phyloP scores from a whole-genome alignment of 2,888 invertebrate species.

The Vandiemenella viatica region DNA sequence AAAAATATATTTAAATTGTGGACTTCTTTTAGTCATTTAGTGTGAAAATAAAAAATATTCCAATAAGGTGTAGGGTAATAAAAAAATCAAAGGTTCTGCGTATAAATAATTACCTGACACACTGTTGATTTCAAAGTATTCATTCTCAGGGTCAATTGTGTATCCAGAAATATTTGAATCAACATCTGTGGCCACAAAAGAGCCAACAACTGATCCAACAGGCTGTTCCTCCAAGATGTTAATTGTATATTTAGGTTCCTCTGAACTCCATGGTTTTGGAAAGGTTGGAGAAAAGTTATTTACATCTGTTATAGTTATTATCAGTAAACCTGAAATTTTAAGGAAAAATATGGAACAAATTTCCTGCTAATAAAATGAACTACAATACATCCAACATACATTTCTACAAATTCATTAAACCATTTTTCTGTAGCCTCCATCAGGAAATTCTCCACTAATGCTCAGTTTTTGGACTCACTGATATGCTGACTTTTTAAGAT shows the following conservation, averaged over 20 bases:
- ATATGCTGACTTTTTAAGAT: too few relatives aligned
- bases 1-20: too few relatives aligned
- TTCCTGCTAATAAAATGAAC: too few relatives aligned
- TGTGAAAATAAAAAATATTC: too few relatives aligned
- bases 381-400: too few relatives aligned
- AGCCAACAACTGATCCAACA: constrained; percentile 57
- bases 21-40: too few relatives aligned
- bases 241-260: constrained; percentile 44
- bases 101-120: constrained; percentile 50
- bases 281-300: constrained; percentile 46
- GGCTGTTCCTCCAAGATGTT: constrained; percentile 72
- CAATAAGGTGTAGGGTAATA: too few relatives aligned
- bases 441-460: too few relatives aligned
- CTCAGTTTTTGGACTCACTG: too few relatives aligned
- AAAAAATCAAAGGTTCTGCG: too few relatives aligned
- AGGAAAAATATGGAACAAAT: constrained; percentile 12
- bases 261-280: constrained; percentile 53
- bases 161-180: constrained; percentile 73
- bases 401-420: too few relatives aligned
- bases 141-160: constrained; percentile 45
- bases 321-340: constrained; percentile 41
- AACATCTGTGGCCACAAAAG: constrained; percentile 61
- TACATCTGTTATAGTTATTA: constrained; percentile 42
- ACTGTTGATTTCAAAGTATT: constrained; percentile 67
- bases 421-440: too few relatives aligned